Conservation (phyloP, 2,888 invertebrate species). For the Eilema sororculum region DNA sequence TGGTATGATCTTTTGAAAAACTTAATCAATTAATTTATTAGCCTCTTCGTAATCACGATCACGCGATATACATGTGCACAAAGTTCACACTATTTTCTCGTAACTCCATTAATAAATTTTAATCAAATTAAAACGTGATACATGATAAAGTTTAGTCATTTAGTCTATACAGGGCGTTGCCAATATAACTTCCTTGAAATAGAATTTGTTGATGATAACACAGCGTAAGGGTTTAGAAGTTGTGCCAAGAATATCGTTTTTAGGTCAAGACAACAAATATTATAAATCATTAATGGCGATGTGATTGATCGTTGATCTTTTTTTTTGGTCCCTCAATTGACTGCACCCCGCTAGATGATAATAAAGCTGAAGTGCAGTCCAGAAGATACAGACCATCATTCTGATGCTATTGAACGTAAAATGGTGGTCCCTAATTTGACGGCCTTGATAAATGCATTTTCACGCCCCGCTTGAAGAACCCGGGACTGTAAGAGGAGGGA, state of each 20-base stretch:
- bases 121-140: neutral
- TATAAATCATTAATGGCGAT: neutral
- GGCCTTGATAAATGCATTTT: too few species aligned
- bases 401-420: too few species aligned
- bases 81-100: neutral
- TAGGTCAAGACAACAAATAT: conserved; percentile 18
- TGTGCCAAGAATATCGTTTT: conserved; percentile 9
- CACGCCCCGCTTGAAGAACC: too few species aligned
- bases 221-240: neutral
- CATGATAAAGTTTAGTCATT: neutral
- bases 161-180: neutral
- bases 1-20: neutral
- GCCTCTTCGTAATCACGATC: neutral
- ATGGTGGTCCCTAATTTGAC: too few species aligned
- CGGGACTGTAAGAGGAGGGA: too few species aligned
- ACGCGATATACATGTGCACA: neutral
- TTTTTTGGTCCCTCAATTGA: too few species aligned
- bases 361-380: too few species aligned
- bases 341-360: too few species aligned
- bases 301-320: too few species aligned
- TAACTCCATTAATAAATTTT: neutral
- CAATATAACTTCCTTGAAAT: conserved; percentile 3
- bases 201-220: conserved; percentile 4
- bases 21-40: neutral
- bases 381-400: too few species aligned